Evolutionary conservation across 2,797 vertebrate species (phyloP).

Genomic region (Helarctos malayanus): DNA sequence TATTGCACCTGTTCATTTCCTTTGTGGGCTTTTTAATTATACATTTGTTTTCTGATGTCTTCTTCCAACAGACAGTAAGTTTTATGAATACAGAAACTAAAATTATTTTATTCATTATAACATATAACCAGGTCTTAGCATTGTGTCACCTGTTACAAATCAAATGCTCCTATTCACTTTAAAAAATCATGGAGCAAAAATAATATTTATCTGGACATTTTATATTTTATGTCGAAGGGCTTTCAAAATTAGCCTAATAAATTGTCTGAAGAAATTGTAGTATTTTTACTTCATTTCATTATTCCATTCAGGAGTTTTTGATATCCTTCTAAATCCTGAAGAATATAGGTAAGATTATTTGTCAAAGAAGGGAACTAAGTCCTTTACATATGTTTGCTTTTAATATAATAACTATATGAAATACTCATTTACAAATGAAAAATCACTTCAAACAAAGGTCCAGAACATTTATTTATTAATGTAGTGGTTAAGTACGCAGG

Average conservation of each 20-base stretch:
- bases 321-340: not conserved
- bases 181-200: constrained; percentile 33
- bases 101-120: constrained; percentile 42
- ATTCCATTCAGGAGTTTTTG: constrained; percentile 38
- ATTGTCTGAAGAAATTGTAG: not conserved
- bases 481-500: not conserved
- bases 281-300: constrained; percentile 48
- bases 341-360: constrained; percentile 24
- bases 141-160: constrained; percentile 13
- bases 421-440: constrained; percentile 46
- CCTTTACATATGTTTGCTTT: not conserved
- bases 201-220: not conserved
- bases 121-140: not conserved
- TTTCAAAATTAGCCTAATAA: constrained; percentile 43
- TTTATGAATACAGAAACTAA: constrained; percentile 36
- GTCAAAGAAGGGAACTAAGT: constrained; percentile 34
- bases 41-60: constrained; percentile 14
- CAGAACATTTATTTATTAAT: not conserved
- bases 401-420: constrained; percentile 8
- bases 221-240: constrained; percentile 5
- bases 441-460: not conserved
- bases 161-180: constrained; percentile 8
- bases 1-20: not conserved
- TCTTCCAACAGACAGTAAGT: not conserved
- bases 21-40: constrained; percentile 35